These are phyloP conservation scores for Halcyon badia DNA, from an alignment of 2,797 vertebrate genomes.

Conservation along the genomic window DNA sequence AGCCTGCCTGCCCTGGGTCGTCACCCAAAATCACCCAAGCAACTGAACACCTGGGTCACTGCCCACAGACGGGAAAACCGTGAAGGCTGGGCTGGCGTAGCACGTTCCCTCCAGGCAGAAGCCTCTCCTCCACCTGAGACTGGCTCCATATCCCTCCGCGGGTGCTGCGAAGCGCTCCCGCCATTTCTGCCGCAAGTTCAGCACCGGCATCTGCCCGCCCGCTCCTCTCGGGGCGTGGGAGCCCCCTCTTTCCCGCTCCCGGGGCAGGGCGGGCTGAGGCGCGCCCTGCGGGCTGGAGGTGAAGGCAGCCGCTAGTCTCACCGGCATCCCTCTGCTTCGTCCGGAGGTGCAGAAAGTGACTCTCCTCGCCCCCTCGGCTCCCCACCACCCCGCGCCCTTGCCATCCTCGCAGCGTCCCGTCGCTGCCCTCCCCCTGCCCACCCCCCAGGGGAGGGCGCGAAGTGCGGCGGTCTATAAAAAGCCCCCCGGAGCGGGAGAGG, in stretches of 20 bases:
- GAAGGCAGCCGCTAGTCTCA: fast-evolving
- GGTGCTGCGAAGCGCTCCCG: background rate
- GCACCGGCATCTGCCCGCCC: background rate
- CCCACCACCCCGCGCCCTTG: background rate
- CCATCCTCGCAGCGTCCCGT: background rate
- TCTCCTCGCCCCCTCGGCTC: background rate
- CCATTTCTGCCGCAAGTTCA: background rate
- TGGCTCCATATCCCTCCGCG: fast-evolving
- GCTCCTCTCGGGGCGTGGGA: background rate
- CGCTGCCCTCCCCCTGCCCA: background rate
- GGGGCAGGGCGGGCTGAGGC: background rate
- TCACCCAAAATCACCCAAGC: fast-evolving
- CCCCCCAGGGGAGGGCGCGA: background rate
- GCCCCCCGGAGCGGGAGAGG: background rate
- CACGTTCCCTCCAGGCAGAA: background rate
- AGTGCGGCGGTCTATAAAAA: background rate
- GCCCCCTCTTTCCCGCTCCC: background rate
- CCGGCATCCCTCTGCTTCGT: fast-evolving
- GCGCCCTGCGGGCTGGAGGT: fast-evolving
- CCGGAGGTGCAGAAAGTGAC: fast-evolving
- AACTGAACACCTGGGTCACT: fast-evolving
- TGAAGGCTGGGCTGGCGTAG: background rate
- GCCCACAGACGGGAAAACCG: fast-evolving
- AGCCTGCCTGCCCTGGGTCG: fast-evolving
- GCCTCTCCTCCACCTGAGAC: background rate